Evolutionary conservation across 37 sponge, comb jelly and placozoan genomes (phyloP), one percentile per base, ranked within the genome.

Genomic region (Sycon ciliatum): DNA sequence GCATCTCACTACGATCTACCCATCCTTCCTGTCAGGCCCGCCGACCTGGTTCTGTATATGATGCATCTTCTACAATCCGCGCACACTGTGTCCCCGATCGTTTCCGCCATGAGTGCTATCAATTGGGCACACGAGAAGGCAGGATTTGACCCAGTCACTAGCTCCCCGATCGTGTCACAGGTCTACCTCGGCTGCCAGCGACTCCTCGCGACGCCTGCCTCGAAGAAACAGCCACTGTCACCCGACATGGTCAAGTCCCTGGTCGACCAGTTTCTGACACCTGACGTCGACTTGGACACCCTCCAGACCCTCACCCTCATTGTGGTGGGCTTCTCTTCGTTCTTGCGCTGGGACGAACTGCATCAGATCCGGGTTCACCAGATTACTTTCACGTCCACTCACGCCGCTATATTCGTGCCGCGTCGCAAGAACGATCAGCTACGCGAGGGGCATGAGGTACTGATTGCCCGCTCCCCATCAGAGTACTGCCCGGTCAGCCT

Each of bases 391-490:
- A 32, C 20, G 30, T 30, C 33, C 28, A 31, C n/a, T 64, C 30
- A 28, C 29, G 3, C 4, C 32, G 26, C 20, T 32, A 30, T n/a
- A n/a, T n/a, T 23, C 26, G 65, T 23, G 32, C 65, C 28, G 28
- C 33, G 32, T 30, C 28, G 31, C 32, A 64, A 64, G 65, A 64
- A 31, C 28, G 65, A 64, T 34, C 65, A 64, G 31, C 32, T 32
- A 3, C 26, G 65, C 30, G 32, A 64, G 65, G 65, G 65, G 20
- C 3, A 2, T 7, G n/a, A 31, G 32, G 26, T 64, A 5, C n/a
- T 64, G 65, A 30, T 64, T 64, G 65, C 65, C n/a, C 32, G 65
- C n/a, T 32, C 65, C 32, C 33, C 33, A n/a, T 32, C 65, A 64
- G 3, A 31, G 20, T 32, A 31, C 26, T 64, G 65, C 32, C 65